Base-by-base conservation (phyloP, 2,113 vertebrate genomes). In the Plectropomus leopardus region DNA sequence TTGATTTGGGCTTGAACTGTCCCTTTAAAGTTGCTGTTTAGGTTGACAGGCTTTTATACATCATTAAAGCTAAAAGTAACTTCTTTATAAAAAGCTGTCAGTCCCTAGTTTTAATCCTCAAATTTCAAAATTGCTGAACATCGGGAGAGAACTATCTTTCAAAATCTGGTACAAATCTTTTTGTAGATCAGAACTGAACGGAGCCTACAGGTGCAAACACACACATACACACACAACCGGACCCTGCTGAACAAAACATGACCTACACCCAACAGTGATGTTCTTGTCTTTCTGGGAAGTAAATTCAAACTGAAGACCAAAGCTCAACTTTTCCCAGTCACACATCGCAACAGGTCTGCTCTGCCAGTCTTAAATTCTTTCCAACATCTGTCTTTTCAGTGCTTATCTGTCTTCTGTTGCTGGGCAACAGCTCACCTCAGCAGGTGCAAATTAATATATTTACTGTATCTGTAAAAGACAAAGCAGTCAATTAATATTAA, bases 391-490 rank as follows among this genome's bases (percentile, higher is more conserved):
- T 72, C 54, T 48, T 34, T 34, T 30, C 34, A 8, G 24, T 8
- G 16, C 72, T 80, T 15, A 42, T 76, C 28, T 32, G 44, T 50
- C 51, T 59, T 5, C 4, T n/a, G 30, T 57, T 74, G 34, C 54
- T 58, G 59, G 64, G 69, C 78, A 73, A 78, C 44, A 16, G n/a
- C 59, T 59, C 44, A 48, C 7, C 8, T 34, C 58, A 75, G 59
- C 75, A 76, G 76, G 66, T 76, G 59, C 51, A 50, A 71, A 80
- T 71, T 28, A 32, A 66, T 57, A 36, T 48, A 74, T 69, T 44
- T 48, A 10, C 47, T 55, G 26, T 30, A 15, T 14, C 59, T 71
- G 24, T 53, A 26, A 45, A 74, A 58, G 1, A 54, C 42, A 2
- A 21, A 34, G 61, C 32, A 28, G 30, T 40, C 8, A n/a, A 8